Evolutionary conservation across 2,113 vertebrate species (phyloP), one percentile per base, ranked within the genome.

Genomic region (Antechinus flavipes): DNA sequence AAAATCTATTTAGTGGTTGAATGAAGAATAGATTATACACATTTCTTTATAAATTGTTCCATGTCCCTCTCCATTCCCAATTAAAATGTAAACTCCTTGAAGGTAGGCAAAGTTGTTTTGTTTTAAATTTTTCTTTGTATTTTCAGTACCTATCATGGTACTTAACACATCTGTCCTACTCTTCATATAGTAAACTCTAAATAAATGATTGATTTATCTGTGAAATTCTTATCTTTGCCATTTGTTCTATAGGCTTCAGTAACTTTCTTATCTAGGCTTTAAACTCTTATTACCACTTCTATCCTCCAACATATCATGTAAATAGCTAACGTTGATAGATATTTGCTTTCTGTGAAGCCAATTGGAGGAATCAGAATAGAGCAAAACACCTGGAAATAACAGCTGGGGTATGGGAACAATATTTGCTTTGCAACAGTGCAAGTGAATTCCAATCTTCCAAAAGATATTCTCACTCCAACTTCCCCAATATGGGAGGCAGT

Each of bases 301-400:
- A 91, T 46, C 27, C 42, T 68, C 53, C 91, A 35, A 35, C 56
- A 56, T 55, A 89, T 92, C 92, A 94, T 91, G 84, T 23, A 91
- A 95, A 50, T 92, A 94, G 94, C 54, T 56, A 90, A 95, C 52
- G 90, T 54, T 47, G 91, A 91, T 14, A 94, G 92, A 35, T 25
- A 89, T 42, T 95, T 90, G 55, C 47, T 93, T 95, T 94, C 96
- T 54, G 2, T 49, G 55, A 96, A 93, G 94, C 93, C 76, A 95
- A 93, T 93, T 3, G 53, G 50, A 93, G 16, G 92, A 97, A 97
- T 54, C 27, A 46, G 49, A 90, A 68, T 11, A 91, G 96, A 98
- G 61, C 11, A 23, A 93, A 50, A 55, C 30, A 55, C 93, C 0
- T 8, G 90, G 47, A 96, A 96, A 97, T 23, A 84, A 95, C 94